These are phyloP conservation scores for Montipora cactus DNA, from an alignment of 64 coral and sea anemone species.

Conservation along the genomic window DNA sequence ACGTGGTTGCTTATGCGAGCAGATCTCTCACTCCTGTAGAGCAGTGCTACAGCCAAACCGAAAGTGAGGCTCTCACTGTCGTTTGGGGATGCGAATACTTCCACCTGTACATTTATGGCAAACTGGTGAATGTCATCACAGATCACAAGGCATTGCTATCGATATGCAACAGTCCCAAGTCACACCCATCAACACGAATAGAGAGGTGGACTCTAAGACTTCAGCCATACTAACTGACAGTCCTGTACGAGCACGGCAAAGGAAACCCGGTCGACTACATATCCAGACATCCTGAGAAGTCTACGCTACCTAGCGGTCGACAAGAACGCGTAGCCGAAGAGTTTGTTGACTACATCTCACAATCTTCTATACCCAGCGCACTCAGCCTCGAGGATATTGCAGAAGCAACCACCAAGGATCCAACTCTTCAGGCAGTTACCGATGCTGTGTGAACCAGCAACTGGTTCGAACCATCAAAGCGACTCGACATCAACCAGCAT, in stretches of 20 bases:
- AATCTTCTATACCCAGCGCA: constrained; percentile 29
- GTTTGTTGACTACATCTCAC: constrained; percentile 31
- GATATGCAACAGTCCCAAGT: constrained; percentile 40
- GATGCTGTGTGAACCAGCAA: constrained; percentile 37
- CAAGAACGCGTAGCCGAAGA: constrained; percentile 67
- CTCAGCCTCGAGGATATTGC: constrained; percentile 65
- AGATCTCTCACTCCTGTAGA: no score
- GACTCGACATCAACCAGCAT: constrained; percentile 10
- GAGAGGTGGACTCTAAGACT: constrained; percentile 68
- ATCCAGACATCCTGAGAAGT: constrained; percentile 58
- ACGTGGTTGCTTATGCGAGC: background rate
- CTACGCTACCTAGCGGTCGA: constrained; percentile 19
- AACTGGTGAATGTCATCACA: no score
- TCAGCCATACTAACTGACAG: constrained; percentile 52
- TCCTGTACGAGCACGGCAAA: constrained; percentile 41
- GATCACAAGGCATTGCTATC: no score
- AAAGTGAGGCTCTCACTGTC: no score
- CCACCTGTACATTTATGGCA: no score
- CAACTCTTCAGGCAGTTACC: constrained; percentile 59
- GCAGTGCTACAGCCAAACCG: no score
- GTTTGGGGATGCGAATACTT: no score
- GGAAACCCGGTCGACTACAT: constrained; percentile 52
- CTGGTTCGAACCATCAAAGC: constrained; percentile 28
- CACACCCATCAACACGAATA: constrained; percentile 49
- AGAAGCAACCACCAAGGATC: constrained; percentile 28